Conservation (phyloP, 37 sponge, comb jelly and placozoan species). For the Petrosia ficiformis region DNA sequence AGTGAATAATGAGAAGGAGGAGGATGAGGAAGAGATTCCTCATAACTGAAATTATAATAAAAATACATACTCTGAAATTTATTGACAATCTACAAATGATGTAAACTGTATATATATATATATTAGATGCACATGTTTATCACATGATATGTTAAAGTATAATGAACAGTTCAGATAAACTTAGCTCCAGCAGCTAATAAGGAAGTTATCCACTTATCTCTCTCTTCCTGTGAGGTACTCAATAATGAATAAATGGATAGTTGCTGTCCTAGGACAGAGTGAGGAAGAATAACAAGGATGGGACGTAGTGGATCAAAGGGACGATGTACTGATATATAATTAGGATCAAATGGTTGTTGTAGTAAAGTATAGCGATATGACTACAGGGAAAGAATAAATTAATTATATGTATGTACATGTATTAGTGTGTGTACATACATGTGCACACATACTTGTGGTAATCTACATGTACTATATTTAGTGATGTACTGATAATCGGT, state of each 20-base stretch:
- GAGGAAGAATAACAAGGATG: not conserved
- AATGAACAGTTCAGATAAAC: not conserved
- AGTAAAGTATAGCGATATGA: not conserved
- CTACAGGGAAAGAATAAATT: not conserved
- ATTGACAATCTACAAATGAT: too few relatives aligned
- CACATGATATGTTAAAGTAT: too few relatives aligned
- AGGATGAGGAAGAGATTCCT: not conserved
- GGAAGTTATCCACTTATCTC: not conserved
- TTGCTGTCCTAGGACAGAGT: not conserved
- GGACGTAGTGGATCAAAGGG: not conserved
- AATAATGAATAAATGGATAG: not conserved
- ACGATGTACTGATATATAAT: not conserved
- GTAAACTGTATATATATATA: too few relatives aligned
- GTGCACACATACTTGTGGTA: too few relatives aligned
- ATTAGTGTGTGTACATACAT: constrained; percentile 32
- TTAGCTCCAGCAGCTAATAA: not conserved
- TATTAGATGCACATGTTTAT: too few relatives aligned
- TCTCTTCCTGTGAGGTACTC: not conserved
- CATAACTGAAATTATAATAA: too few relatives aligned
- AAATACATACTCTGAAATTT: too few relatives aligned
- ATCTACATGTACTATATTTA: too few relatives aligned
- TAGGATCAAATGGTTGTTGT: not conserved
- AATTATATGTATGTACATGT: constrained; percentile 14
- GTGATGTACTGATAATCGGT: too few relatives aligned
- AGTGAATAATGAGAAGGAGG: not conserved